phyloP scores from a whole-genome alignment of 2,113 vertebrate genomes.

The Aegypius monachus region DNA sequence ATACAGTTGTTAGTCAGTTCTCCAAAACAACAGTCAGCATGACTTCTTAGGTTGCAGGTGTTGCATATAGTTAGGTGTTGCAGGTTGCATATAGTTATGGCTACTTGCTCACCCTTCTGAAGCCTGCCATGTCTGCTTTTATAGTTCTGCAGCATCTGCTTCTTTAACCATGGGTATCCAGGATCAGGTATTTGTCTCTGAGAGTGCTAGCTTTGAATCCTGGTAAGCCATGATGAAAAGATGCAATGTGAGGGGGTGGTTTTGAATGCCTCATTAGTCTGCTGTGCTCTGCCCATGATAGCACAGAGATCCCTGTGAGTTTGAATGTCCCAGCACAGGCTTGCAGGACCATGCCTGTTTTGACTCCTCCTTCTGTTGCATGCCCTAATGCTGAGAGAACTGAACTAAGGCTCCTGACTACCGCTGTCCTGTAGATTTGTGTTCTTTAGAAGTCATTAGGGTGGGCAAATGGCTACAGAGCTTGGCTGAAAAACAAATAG shows the following conservation, averaged over 20 bases:
- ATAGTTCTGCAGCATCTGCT: neutral
- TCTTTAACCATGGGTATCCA: neutral
- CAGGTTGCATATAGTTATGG: rapidly evolving
- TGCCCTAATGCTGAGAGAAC: neutral
- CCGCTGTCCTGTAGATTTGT: neutral
- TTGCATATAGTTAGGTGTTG: neutral
- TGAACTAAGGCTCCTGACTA: neutral
- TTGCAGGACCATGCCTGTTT: neutral
- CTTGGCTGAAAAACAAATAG: neutral
- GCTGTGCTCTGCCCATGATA: neutral
- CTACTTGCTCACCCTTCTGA: neutral
- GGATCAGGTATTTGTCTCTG: neutral
- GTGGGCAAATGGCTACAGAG: neutral
- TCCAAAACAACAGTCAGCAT: neutral
- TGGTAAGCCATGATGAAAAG: neutral
- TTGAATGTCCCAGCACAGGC: no score
- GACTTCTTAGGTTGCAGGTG: neutral
- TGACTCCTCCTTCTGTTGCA: neutral
- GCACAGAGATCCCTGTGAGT: neutral
- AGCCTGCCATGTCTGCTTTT: neutral
- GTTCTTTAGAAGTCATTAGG: neutral
- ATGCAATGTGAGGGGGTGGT: neutral
- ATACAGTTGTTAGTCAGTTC: neutral
- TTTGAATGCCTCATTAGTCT: neutral
- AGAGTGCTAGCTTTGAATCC: neutral